Conservation (phyloP, 2,113 vertebrate species). For the Phodopus roborovskii region DNA sequence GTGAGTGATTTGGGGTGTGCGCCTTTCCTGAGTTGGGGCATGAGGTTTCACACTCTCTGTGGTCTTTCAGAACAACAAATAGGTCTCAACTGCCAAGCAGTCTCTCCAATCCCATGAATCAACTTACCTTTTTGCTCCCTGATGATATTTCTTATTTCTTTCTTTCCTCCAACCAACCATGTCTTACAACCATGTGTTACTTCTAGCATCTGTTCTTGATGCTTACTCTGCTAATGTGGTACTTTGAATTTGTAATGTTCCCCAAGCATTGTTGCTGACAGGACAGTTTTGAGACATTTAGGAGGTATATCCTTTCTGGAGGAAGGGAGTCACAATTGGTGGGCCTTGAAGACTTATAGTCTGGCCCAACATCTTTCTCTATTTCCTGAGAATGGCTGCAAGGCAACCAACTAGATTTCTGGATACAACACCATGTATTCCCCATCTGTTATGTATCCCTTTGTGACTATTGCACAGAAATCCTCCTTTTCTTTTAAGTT, state of each 20-base stretch:
- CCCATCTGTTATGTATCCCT: too few species aligned
- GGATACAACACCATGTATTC: not conserved
- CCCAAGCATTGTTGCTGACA: not conserved
- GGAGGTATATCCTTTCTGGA: not conserved
- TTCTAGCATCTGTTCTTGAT: not conserved
- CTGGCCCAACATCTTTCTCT: not conserved
- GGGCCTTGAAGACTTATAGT: not conserved
- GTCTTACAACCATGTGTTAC: not conserved
- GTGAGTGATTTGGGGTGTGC: too few species aligned
- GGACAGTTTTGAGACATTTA: not conserved
- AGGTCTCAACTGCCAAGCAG: not conserved
- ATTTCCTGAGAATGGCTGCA: not conserved
- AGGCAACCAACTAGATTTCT: not conserved
- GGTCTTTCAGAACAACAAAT: not conserved
- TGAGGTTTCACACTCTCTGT: too few species aligned
- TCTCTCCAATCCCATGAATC: not conserved
- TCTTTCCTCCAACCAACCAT: not conserved
- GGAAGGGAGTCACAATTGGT: not conserved
- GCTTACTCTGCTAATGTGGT: not conserved
- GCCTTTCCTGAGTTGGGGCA: too few species aligned
- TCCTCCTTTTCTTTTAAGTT: not conserved
- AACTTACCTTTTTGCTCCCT: not conserved
- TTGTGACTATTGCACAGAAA: not conserved
- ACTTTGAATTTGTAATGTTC: too few species aligned
- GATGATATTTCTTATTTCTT: not conserved